phyloP scores from a whole-genome alignment of 2,113 vertebrate genomes.

The Pao palembangensis region DNA sequence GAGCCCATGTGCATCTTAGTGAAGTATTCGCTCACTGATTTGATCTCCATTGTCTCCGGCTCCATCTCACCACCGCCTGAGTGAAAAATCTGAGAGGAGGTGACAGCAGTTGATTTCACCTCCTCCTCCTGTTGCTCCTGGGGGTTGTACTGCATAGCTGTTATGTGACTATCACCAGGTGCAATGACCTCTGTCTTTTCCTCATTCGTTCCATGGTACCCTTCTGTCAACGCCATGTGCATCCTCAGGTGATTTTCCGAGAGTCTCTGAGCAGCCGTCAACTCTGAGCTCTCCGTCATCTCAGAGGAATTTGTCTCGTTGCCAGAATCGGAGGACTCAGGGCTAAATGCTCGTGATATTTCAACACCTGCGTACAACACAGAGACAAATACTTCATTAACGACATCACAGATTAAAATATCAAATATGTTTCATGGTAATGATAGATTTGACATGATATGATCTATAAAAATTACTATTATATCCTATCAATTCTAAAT shows the following conservation, averaged over 20 bases:
- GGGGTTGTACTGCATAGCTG: slow-evolving; percentile 71
- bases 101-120: slow-evolving; percentile 82
- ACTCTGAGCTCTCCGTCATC: slow-evolving; percentile 98
- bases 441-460: slow-evolving; percentile 4
- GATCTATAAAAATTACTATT: neutral
- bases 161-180: slow-evolving; percentile 66
- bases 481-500: no score
- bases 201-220: slow-evolving; percentile 82
- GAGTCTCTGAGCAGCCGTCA: slow-evolving; percentile 90
- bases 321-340: slow-evolving; percentile 98
- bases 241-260: slow-evolving; percentile 86
- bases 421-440: slow-evolving; percentile 38
- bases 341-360: slow-evolving; percentile 96
- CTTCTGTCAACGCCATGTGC: slow-evolving; percentile 84
- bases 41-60: slow-evolving; percentile 97
- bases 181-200: slow-evolving; percentile 82
- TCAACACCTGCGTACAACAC: slow-evolving; percentile 94
- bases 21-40: slow-evolving; percentile 95
- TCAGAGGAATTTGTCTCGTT: slow-evolving; percentile 99
- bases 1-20: slow-evolving; percentile 91
- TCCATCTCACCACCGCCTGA: slow-evolving; percentile 96
- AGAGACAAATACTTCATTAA: slow-evolving; percentile 84
- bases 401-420: slow-evolving; percentile 58
- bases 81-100: slow-evolving; percentile 90
- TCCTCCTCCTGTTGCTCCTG: slow-evolving; percentile 73